phyloP scores from a whole-genome alignment of 2,797 vertebrate genomes.

The Aplochiton taeniatus region DNA sequence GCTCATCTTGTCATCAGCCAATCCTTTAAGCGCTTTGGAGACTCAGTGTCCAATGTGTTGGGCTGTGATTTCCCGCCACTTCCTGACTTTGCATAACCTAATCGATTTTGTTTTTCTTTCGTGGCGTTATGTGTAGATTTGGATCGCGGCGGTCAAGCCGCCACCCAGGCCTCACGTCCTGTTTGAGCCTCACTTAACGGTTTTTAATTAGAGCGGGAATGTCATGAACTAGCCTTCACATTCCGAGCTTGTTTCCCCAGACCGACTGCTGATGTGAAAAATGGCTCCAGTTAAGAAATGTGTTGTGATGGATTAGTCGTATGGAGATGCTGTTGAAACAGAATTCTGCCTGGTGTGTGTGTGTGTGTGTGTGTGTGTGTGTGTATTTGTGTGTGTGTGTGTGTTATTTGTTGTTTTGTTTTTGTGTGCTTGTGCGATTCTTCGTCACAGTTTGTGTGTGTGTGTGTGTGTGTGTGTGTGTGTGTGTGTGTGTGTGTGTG shows the following conservation, averaged over 20 bases:
- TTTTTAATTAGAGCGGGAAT: constrained; percentile 16
- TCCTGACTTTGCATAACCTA: constrained; percentile 53
- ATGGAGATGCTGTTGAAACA: constrained; percentile 51
- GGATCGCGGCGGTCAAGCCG: constrained; percentile 39
- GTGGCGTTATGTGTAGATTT: constrained; percentile 16
- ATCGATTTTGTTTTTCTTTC: constrained; percentile 47
- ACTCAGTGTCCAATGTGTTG: constrained; percentile 26
- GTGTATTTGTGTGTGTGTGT: not conserved
- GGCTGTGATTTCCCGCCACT: constrained; percentile 42
- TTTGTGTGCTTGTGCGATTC: not conserved
- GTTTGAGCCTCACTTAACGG: constrained; percentile 13
- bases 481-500: constrained; percentile 2
- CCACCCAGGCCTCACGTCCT: constrained; percentile 18
- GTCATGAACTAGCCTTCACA: constrained; percentile 40
- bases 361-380: not conserved
- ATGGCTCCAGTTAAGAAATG: constrained; percentile 54
- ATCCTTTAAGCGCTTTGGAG: not conserved
- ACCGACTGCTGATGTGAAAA: constrained; percentile 59
- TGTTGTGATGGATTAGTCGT: constrained; percentile 45
- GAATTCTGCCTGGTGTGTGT: constrained; percentile 2
- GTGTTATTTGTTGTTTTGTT: not conserved
- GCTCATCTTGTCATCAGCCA: not conserved
- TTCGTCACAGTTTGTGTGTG: not conserved
- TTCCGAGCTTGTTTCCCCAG: constrained; percentile 48
- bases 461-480: not conserved